phyloP scores from a whole-genome alignment of 2,113 vertebrate genomes.

The Calypte anna region DNA sequence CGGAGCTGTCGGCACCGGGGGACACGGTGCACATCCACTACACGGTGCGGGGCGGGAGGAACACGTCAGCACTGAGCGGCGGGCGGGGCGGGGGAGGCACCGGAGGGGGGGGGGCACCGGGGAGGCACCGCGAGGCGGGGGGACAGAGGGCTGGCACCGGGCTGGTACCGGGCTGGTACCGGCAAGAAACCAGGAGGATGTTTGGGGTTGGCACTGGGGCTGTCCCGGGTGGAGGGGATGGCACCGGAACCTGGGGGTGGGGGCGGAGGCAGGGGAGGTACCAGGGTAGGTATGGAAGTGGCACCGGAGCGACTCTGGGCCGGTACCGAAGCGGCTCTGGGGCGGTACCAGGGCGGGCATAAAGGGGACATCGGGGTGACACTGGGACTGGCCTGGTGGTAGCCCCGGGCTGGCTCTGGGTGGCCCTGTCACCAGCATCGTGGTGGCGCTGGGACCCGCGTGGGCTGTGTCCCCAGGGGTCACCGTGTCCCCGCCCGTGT shows the following conservation, averaged over 20 bases:
- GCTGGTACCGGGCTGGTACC: too few species aligned
- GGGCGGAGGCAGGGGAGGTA: too few species aligned
- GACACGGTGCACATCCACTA: constrained; percentile 93
- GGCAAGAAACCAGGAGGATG: too few species aligned
- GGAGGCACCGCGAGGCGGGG: too few species aligned
- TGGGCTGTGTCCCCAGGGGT: accelerated
- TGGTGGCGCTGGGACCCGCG: neutral
- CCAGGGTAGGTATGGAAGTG: accelerated
- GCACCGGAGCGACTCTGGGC: too few species aligned
- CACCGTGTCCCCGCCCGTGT: accelerated
- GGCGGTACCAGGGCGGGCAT: too few species aligned
- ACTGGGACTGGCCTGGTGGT: neutral
- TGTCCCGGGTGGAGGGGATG: constrained; percentile 29
- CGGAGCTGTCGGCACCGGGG: constrained; percentile 80
- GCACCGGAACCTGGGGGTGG: neutral
- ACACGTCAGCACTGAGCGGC: constrained; percentile 89
- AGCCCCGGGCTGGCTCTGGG: neutral
- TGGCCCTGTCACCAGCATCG: neutral
- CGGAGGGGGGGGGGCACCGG: too few species aligned
- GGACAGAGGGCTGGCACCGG: accelerated
- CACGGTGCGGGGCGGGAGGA: constrained; percentile 81
- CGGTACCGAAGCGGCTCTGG: neutral
- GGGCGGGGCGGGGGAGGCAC: neutral
- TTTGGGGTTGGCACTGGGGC: neutral
- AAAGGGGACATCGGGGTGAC: neutral